Evolutionary conservation across 53 echinoderm and acorn worm genomes (phyloP), one percentile per base, ranked within the genome.

Genomic region (Holothuria leucospilota): DNA sequence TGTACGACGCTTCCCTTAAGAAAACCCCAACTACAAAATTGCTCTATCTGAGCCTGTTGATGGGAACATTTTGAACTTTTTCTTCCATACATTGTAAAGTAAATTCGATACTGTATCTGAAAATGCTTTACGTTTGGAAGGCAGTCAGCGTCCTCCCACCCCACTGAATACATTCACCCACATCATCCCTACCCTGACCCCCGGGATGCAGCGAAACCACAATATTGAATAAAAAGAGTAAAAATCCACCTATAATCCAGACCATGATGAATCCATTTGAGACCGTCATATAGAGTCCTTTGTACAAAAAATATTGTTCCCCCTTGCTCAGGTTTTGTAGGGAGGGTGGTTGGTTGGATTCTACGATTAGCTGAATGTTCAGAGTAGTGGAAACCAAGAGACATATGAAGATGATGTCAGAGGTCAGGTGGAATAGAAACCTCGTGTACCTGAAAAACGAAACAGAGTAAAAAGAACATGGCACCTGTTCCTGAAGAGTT

Each of bases 401-500:
- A 38, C 39, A 1, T 16, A 90, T 27, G 29, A 90, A 61, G 6
- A 69, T 61, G 56, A 86, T 49, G 20, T 70, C 59, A 30, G 90
- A 90, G 79, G 84, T 85, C 49, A 78, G 51, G 46, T 90, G 90
- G 14, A 81, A 49, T 9, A 90, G 78, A 62, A 86, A 90, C 39
- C 78, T 63, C 24, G 86, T 82, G 61, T 81, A 79, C 28, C 90
- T 90, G 89, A 12, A 18, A 86, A 58, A 14, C 0, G 13, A 21
- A 12, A 63, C 11, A 82, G 20, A 58, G 21, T 60, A 64, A 28
- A 62, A 29, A n/a, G n/a, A 26, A 16, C 1, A 65, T 65, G 15
- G 5, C 28, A 28, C 10, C 28, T 65, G 25, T 26, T 49, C 0
- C 49, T 49, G 49, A 6, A 49, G 49, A 42, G 42, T 42, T 6